phyloP scores from a whole-genome alignment of 2,797 vertebrate genomes.

The Artibeus jamaicensis region DNA sequence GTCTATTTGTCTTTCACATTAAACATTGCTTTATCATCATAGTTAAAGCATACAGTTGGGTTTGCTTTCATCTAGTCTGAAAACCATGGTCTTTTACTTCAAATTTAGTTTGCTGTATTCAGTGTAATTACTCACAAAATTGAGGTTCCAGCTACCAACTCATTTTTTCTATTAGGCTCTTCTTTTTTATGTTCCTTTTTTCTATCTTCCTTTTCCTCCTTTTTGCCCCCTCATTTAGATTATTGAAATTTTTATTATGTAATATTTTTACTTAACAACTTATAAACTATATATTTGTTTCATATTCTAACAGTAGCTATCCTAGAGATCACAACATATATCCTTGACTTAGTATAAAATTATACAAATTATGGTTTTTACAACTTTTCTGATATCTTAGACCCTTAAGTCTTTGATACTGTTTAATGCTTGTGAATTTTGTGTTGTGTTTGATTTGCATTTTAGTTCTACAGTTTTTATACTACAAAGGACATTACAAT shows the following conservation, averaged over 20 bases:
- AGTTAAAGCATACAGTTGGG: neutral
- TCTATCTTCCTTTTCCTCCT: neutral
- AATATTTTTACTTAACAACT: neutral
- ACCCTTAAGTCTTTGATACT: neutral
- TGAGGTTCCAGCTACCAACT: neutral
- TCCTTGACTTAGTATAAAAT: neutral
- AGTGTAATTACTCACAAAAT: neutral
- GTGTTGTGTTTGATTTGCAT: neutral
- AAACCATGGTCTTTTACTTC: constrained; percentile 8
- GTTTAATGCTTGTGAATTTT: neutral
- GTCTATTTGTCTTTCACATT: neutral
- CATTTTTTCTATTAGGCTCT: neutral
- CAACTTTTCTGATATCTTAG: neutral
- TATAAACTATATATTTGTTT: neutral
- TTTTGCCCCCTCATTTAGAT: neutral
- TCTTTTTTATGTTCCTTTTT: neutral
- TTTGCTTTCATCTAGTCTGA: neutral
- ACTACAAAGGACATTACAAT: neutral
- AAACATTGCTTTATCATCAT: neutral
- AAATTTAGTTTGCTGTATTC: neutral
- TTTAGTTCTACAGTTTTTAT: neutral
- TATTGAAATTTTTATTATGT: neutral
- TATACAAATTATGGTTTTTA: neutral
- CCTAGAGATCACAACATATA: neutral
- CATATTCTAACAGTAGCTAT: neutral